Evolutionary conservation across 2,888 invertebrate genomes (phyloP), one percentile per base, ranked within the genome.

Genomic region (Caenorhabditis drosophilae): DNA sequence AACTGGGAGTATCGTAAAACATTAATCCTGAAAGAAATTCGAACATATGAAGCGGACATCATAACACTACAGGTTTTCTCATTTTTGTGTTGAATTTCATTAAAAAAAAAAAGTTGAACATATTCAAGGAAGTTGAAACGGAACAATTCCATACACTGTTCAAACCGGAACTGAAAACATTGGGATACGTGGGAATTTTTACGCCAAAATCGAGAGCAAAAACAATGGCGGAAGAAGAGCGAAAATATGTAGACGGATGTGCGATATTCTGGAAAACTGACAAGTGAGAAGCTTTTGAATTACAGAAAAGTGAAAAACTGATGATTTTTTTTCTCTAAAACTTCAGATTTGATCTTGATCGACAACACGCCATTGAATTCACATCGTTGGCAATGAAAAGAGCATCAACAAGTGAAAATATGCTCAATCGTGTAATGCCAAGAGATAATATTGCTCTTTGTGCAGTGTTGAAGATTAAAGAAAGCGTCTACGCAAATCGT

Each of bases 1-100:
- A 91, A 91, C 85, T 98, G 98, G 98, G 94, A 95, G 83, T 97
- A 97, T 87, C 88, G 98, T 78, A 94, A 95, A 88, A 94, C 94
- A 86, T 91, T 92, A 67, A 97, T 98, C 84, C 89, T 98, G 83
- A 78, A 79, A 84, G 97, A 98, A 87, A 93, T 98, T 84, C 89
- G 92, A 77, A 93, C 93, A 85, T 96, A 95, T 85, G 90, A 91
- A 53, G 95, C 96, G 48, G 97, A 98, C 85, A 93, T 98, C 80
- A 95, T 98, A 84, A 93, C 93, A 84, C 88, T 92, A 45, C 89
- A 88, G 86, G 88, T 88, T 67, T 7, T n/a, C n/a, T n/a, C n/a
- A n/a, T n/a, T n/a, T n/a, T n/a, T n/a, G n/a, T n/a, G n/a, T n/a
- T n/a, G 52, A 11, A 34, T 15, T 41, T 27, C 36, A 12, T 16